phyloP scores from a whole-genome alignment of 2,113 vertebrate species.

The Megatriorchis doriae region DNA sequence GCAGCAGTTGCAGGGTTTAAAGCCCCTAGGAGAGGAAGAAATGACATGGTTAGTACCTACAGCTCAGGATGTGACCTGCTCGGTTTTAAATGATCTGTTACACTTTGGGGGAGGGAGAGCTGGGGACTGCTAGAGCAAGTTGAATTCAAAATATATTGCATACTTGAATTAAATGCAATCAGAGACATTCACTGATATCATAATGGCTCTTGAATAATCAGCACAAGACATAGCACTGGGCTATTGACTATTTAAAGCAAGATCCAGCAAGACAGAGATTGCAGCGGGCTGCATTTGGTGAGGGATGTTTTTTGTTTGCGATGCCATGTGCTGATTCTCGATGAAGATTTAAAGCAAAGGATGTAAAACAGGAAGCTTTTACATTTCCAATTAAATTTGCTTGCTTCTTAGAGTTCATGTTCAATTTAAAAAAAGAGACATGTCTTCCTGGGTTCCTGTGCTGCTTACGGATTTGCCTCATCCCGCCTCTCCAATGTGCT shows the following conservation, averaged over 20 bases:
- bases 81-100: constrained; percentile 49
- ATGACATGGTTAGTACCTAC: constrained; percentile 69
- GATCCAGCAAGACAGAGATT: constrained; percentile 41
- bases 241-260: constrained; percentile 41
- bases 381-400: constrained; percentile 37
- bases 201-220: constrained; percentile 62
- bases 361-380: constrained; percentile 8
- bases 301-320: constrained; percentile 12
- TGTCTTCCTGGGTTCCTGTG: neutral
- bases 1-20: constrained; percentile 79
- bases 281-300: neutral
- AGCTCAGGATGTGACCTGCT: constrained; percentile 51
- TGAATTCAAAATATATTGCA: constrained; percentile 59
- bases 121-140: neutral
- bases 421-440: neutral
- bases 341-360: constrained; percentile 36
- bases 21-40: constrained; percentile 75
- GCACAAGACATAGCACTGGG: constrained; percentile 63
- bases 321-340: constrained; percentile 28
- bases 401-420: neutral
- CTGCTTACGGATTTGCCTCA: neutral
- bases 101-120: constrained; percentile 35
- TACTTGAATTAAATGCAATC: constrained; percentile 69
- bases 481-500: neutral
- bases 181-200: constrained; percentile 58